Evolutionary conservation across 2,888 invertebrate genomes (phyloP).

Genomic region (Pseudococcus jackbeardsleyi): DNA sequence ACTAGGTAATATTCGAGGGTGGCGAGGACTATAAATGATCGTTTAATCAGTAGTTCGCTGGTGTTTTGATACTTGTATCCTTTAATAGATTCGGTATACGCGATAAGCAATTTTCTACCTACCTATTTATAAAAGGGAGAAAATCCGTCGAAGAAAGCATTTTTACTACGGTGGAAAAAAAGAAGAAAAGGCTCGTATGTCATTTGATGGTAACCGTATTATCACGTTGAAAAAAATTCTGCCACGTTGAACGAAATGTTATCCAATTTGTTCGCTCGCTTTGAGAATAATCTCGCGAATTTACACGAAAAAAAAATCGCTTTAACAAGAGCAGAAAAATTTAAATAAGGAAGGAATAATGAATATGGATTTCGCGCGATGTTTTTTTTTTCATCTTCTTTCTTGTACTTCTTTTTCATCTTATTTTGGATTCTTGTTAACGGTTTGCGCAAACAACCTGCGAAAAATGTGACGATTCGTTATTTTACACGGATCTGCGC

Average conservation of each 20-base stretch:
- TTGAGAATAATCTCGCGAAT: conserved; percentile 9
- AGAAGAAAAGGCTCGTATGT: conserved; percentile 28
- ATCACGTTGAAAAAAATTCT: conserved; percentile 11
- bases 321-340: conserved; percentile 19
- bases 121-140: not conserved
- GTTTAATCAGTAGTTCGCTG: not conserved
- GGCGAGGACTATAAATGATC: conserved; percentile 15
- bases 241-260: conserved; percentile 23
- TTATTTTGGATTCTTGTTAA: not conserved
- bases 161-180: not conserved
- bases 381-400: not conserved
- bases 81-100: conserved; percentile 32
- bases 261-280: conserved; percentile 41
- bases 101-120: conserved; percentile 28
- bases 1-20: conserved; percentile 30
- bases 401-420: not conserved
- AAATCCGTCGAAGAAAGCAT: not conserved
- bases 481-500: not conserved
- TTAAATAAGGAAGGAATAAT: conserved; percentile 25
- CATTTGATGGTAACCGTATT: conserved; percentile 39
- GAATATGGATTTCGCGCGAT: conserved; percentile 14
- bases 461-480: conserved; percentile 1
- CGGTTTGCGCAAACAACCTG: not conserved
- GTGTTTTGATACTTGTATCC: conserved; percentile 16
- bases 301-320: conserved; percentile 17